phyloP scores from a whole-genome alignment of 2,888 invertebrate genomes.

The Meghimatium bilineatum region DNA sequence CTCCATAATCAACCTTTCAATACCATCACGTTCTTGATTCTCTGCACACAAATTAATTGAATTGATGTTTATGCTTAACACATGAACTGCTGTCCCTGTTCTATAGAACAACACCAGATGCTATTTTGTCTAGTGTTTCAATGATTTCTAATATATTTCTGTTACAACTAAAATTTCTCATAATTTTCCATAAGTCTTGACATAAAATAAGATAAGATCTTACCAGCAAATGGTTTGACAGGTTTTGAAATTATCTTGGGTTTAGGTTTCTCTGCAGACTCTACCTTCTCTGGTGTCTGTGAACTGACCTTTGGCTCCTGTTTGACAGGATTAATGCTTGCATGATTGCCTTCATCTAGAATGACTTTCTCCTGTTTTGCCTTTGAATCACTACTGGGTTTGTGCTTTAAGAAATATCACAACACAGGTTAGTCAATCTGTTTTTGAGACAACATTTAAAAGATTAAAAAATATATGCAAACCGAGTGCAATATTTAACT shows the following conservation, averaged over 20 bases:
- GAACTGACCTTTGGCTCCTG: conserved; percentile 14
- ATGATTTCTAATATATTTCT: too few species aligned
- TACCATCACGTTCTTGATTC: too few species aligned
- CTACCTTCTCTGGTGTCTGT: conserved; percentile 20
- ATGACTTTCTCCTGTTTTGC: background rate
- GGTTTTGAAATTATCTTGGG: conserved; percentile 51
- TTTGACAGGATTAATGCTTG: background rate
- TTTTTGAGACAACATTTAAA: too few species aligned
- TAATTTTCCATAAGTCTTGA: background rate
- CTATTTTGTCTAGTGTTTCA: too few species aligned
- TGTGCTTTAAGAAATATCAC: background rate
- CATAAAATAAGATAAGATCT: background rate
- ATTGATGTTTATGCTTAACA: too few species aligned
- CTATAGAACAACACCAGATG: too few species aligned
- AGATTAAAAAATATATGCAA: too few species aligned
- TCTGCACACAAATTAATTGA: too few species aligned
- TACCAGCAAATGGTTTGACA: conserved; percentile 57
- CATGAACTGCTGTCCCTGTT: too few species aligned
- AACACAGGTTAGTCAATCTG: background rate
- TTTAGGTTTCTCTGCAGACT: conserved; percentile 37
- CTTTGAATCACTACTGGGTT: background rate
- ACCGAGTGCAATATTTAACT: too few species aligned
- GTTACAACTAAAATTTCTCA: too few species aligned
- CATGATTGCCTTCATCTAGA: background rate
- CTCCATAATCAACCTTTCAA: too few species aligned